Base-by-base conservation (phyloP, 1,140 invertebrate genomes). In the Drosophila miranda region DNA sequence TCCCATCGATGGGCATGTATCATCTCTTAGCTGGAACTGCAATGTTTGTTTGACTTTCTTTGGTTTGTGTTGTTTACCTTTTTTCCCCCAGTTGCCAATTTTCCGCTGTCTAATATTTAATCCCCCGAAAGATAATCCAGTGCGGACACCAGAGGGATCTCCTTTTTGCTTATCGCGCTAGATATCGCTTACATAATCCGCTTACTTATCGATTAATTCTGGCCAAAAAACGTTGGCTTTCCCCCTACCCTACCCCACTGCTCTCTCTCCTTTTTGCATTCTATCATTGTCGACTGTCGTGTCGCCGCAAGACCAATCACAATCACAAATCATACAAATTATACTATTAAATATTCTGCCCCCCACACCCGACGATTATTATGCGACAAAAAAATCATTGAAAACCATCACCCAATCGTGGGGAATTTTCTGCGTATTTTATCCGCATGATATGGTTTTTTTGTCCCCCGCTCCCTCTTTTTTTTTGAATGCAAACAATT, bases 1-100 rank as follows among this genome's bases (percentile, higher is more conserved):
- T 11, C 44, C 23, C 16, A 43, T 45, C 30, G 41, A 21, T 38
- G 34, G 9, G 30, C 9, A 9, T 34, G 2, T 11, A 6, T 11
- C 19, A 38, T 11, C 50, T 55, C 55, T 48, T 38, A 45, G 26
- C 43, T 53, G 34, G 45, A 44, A 58, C 49, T 49, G 58, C 69
- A 61, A 14, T 45, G 45, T 69, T 61, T 72, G 69, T 72, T 84
- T 84, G 72, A 73, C 73, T 83, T 57, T 49, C 60, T 64, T 64
- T 60, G 55, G 34, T 5, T 13, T 61, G 34, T 13, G 34, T 11
- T 11, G 3, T 38, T 44, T 66, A 26, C 26, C 55, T 54, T 57
- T 57, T 19, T 55, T 54, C 30, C 55, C 7, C 26, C 28, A 30
- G 14, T 44, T 62, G 52, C 42, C 57, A 38, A 49, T 49, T 44